These are phyloP conservation scores for Drosophila histrio DNA, from an alignment of 2,888 invertebrate genomes.

Conservation along the genomic window DNA sequence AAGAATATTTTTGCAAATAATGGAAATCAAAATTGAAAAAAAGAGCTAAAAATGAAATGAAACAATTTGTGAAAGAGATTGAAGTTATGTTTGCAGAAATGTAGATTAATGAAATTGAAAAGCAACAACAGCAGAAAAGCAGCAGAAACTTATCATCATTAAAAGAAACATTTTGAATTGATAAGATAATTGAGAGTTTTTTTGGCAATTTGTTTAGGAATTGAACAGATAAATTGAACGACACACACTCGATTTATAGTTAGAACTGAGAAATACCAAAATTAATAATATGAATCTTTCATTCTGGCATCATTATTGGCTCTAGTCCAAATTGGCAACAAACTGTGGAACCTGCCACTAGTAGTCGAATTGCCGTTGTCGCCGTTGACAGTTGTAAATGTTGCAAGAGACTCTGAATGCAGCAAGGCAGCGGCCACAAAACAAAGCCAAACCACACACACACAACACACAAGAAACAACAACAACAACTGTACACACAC, in stretches of 20 bases:
- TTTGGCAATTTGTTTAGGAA: background rate
- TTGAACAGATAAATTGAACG: background rate
- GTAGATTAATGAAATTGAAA: no score
- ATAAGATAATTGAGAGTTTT: background rate
- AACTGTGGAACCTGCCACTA: constrained; percentile 39
- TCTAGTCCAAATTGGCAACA: constrained; percentile 73
- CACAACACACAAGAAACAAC: background rate
- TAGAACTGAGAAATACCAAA: constrained; percentile 13
- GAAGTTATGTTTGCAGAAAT: no score
- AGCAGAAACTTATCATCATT: background rate
- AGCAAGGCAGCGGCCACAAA: background rate
- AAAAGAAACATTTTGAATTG: background rate
- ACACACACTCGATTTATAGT: constrained; percentile 5
- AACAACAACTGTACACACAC: background rate
- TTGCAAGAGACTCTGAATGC: constrained; percentile 49
- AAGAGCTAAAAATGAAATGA: background rate
- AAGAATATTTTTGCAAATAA: constrained; percentile 13
- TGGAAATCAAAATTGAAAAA: background rate
- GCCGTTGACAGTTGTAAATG: constrained; percentile 78
- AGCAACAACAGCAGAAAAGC: background rate
- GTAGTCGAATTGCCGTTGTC: constrained; percentile 54
- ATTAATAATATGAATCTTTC: constrained; percentile 43
- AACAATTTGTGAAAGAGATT: background rate
- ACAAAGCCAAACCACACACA: constrained; percentile 26
- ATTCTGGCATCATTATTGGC: constrained; percentile 56